Conservation (phyloP, 2,113 vertebrate species). For the Arizona elegans region DNA sequence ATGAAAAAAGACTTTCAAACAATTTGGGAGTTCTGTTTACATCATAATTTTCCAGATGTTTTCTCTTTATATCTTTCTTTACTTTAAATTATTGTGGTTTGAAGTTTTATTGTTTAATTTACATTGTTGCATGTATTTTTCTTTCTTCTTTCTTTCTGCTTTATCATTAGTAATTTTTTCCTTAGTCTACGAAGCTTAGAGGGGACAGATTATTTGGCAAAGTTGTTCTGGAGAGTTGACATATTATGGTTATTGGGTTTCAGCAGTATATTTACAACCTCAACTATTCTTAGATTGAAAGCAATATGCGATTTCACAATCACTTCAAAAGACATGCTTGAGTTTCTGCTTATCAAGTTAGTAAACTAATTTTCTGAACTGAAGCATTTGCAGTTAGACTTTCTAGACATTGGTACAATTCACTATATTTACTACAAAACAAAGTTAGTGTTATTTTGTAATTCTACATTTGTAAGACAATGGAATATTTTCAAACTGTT, state of each 20-base stretch:
- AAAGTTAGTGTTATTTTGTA: neutral
- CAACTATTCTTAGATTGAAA: neutral
- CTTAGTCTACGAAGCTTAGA: neutral
- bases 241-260: neutral
- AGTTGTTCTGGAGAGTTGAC: neutral
- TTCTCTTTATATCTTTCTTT: neutral
- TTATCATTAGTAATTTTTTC: neutral
- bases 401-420: neutral
- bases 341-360: neutral
- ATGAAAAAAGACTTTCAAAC: neutral
- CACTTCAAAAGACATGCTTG: neutral
- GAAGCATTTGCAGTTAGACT: neutral
- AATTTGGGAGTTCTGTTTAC: neutral
- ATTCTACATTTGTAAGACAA: neutral
- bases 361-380: neutral
- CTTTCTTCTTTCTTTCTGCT: neutral
- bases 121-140: neutral
- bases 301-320: neutral
- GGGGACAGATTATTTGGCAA: neutral
- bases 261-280: neutral
- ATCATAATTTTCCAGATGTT: neutral
- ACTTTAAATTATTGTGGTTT: neutral
- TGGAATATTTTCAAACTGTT: neutral
- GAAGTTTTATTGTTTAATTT: neutral
- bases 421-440: neutral